phyloP scores from a whole-genome alignment of 1,140 invertebrate species.

The Halesus radiatus region DNA sequence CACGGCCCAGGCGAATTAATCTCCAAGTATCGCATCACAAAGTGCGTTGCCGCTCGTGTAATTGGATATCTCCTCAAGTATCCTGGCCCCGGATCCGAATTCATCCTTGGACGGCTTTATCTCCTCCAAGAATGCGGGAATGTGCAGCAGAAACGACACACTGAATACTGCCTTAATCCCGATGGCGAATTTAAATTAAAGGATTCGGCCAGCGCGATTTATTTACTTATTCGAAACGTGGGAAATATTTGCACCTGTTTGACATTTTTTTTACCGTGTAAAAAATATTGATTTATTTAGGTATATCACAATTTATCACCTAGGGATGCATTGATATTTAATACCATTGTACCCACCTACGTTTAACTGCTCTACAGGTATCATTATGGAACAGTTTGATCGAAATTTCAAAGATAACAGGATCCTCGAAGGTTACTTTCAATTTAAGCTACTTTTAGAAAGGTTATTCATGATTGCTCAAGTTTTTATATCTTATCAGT shows the following conservation, averaged over 20 bases:
- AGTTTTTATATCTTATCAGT: no score
- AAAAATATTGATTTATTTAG: no score
- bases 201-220: not conserved
- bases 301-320: no score
- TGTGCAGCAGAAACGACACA: not conserved
- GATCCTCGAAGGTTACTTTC: no score
- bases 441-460: no score
- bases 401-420: no score
- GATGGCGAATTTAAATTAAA: constrained; percentile 7
- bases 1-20: not conserved
- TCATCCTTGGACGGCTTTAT: not conserved
- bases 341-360: no score
- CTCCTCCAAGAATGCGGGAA: constrained; percentile 1
- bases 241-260: constrained; percentile 22
- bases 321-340: no score
- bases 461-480: no score
- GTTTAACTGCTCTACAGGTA: no score
- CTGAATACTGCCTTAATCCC: not conserved
- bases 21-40: constrained; percentile 3
- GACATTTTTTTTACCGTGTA: no score
- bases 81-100: not conserved
- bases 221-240: not conserved
- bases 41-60: constrained; percentile 11
- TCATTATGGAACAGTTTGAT: no score
- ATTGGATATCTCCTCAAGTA: not conserved